A percentile compares a stretch with the other conserved stretches of the same genome.
These are phyloP conservation scores for Clupea harengus DNA, from an alignment of 2,113 vertebrate species.

Conservation along the genomic window DNA sequence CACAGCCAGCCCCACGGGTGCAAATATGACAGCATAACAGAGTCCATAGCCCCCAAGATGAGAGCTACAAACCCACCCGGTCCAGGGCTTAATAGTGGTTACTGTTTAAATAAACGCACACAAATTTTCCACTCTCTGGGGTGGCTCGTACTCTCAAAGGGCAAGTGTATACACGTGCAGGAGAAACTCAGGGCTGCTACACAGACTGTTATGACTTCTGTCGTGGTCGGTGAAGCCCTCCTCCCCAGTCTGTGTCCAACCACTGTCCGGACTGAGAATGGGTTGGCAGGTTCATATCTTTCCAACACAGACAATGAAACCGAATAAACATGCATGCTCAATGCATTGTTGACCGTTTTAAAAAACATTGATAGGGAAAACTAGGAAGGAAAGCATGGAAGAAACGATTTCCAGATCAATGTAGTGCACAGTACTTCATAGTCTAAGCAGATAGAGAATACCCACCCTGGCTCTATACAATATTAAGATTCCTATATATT, in stretches of 20 bases:
- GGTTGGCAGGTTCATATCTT: slow-evolving; percentile 13
- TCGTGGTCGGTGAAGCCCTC: slow-evolving; percentile 34
- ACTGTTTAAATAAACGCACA: slow-evolving; percentile 63
- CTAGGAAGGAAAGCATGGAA: too few species aligned
- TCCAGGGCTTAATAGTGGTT: slow-evolving; percentile 9
- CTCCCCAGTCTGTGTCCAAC: slow-evolving; percentile 48
- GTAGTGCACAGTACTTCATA: too few species aligned
- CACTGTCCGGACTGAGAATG: slow-evolving; percentile 53
- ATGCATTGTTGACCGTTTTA: background rate
- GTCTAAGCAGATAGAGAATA: background rate
- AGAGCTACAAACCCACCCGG: background rate
- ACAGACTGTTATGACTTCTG: slow-evolving; percentile 36
- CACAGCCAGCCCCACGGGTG: background rate
- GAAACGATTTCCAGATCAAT: too few species aligned
- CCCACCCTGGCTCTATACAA: background rate
- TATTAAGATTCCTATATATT: background rate
- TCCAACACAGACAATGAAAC: background rate
- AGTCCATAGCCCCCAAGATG: background rate
- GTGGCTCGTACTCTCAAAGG: slow-evolving; percentile 40
- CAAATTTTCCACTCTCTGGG: slow-evolving; percentile 61
- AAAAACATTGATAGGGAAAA: too few species aligned
- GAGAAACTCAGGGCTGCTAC: background rate
- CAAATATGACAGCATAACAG: background rate
- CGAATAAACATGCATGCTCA: background rate
- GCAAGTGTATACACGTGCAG: slow-evolving; percentile 43